These are phyloP conservation scores for Strix aluco DNA, from an alignment of 2,113 vertebrate species.

Conservation along the genomic window DNA sequence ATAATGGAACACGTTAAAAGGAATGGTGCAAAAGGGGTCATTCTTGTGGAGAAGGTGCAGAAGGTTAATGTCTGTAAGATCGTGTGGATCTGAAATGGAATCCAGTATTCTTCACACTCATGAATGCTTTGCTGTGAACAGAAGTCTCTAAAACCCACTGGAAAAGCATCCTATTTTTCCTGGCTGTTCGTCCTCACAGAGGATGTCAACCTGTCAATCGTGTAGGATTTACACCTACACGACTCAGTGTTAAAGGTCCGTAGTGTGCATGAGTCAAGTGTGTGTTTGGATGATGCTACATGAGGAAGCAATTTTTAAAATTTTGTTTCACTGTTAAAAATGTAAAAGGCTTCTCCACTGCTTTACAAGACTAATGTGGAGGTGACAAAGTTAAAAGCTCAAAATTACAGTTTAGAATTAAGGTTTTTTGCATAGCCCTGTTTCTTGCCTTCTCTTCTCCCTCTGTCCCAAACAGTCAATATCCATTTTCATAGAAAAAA, in stretches of 20 bases:
- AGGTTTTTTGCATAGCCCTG: not conserved
- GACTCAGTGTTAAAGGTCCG: not conserved
- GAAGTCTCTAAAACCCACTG: not conserved
- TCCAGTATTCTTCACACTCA: not conserved
- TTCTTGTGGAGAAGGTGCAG: not conserved
- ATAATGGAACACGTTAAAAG: not conserved
- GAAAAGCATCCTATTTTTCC: not conserved
- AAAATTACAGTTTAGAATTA: not conserved
- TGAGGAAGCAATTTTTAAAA: not conserved
- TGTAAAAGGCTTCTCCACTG: not conserved
- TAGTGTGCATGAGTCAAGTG: not conserved
- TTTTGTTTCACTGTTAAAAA: not conserved
- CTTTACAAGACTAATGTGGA: not conserved
- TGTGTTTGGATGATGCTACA: not conserved
- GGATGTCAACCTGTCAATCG: not conserved
- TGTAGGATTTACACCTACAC: accelerated
- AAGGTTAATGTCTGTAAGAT: not conserved
- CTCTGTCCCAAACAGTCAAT: accelerated
- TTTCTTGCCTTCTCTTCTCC: not conserved
- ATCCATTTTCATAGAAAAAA: not conserved
- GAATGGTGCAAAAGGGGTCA: not conserved
- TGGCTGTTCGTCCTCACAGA: not conserved
- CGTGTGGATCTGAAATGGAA: not conserved
- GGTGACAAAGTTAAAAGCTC: not conserved
- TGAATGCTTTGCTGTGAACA: not conserved